Percentiles rank a stretch among this genome's conserved stretches.
Conservation (phyloP, 2,797 vertebrate species). For the Ctenopoma kingsleyae region DNA sequence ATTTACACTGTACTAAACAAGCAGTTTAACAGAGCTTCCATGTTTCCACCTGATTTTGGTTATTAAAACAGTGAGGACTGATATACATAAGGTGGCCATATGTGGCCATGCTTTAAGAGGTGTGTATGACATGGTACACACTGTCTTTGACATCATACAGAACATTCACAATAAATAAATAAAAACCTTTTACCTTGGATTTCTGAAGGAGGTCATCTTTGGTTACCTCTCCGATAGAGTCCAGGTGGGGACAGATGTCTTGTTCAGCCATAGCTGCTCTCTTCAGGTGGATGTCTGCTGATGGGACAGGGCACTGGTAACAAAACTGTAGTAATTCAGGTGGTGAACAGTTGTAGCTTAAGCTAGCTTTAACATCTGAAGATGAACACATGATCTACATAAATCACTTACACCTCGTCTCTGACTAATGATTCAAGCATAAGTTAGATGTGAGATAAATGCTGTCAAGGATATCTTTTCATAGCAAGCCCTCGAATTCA, state of each 20-base stretch:
- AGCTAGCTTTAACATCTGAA: conserved; percentile 40
- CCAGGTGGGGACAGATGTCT: conserved; percentile 93
- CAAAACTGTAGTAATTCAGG: conserved; percentile 14
- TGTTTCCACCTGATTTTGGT: not conserved
- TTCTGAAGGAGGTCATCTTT: conserved; percentile 95
- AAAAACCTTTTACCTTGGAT: conserved; percentile 90
- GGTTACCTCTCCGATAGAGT: conserved; percentile 95
- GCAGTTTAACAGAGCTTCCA: not conserved
- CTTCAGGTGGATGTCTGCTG: conserved; percentile 41
- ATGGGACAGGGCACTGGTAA: conserved; percentile 22
- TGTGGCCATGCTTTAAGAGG: not conserved
- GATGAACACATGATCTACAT: not conserved
- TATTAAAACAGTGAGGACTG: not conserved
- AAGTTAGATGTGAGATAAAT: not conserved
- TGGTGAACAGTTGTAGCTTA: conserved; percentile 41
- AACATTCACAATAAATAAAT: conserved; percentile 1
- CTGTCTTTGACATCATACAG: conserved; percentile 15
- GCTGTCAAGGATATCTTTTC: not conserved
- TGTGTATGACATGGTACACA: not conserved
- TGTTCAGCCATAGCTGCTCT: conserved; percentile 87
- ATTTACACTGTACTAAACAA: not conserved
- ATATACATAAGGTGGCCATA: not conserved
- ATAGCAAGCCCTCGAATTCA: not conserved
- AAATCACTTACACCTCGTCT: not conserved
- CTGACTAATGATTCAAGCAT: not conserved